Conservation (phyloP, 2,113 vertebrate species). For the Oncorhynchus nerka region DNA sequence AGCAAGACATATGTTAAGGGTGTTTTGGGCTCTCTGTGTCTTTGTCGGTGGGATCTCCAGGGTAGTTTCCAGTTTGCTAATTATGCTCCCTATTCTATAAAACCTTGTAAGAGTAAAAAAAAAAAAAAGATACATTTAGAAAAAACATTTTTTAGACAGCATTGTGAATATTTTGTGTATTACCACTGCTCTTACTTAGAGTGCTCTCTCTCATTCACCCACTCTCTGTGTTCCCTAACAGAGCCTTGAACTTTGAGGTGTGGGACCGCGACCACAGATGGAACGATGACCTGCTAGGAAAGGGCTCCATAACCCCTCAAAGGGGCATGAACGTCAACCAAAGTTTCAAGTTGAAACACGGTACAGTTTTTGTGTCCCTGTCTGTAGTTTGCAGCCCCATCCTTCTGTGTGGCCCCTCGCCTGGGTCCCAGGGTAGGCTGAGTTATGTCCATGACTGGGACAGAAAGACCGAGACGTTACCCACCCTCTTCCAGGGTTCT, state of each 20-base stretch:
- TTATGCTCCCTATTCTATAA: neutral
- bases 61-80: neutral
- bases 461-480: neutral
- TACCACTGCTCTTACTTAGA: neutral
- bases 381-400: constrained; percentile 56
- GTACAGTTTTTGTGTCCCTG: constrained; percentile 37
- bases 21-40: neutral
- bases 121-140: too few species aligned
- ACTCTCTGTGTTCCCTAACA: constrained; percentile 10
- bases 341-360: constrained; percentile 38
- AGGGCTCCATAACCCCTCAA: neutral
- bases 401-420: constrained; percentile 48
- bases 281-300: constrained; percentile 64
- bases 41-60: neutral
- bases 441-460: neutral
- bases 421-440: neutral
- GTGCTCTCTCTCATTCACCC: neutral
- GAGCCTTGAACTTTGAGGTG: constrained; percentile 58
- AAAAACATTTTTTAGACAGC: neutral
- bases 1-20: neutral
- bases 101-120: neutral
- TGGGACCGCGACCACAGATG: constrained; percentile 65
- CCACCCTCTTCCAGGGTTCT: neutral
- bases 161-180: neutral
- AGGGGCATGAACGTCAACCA: neutral